These are phyloP conservation scores for Cancer borealis DNA, from an alignment of 2,888 invertebrate species.

Conservation along the genomic window DNA sequence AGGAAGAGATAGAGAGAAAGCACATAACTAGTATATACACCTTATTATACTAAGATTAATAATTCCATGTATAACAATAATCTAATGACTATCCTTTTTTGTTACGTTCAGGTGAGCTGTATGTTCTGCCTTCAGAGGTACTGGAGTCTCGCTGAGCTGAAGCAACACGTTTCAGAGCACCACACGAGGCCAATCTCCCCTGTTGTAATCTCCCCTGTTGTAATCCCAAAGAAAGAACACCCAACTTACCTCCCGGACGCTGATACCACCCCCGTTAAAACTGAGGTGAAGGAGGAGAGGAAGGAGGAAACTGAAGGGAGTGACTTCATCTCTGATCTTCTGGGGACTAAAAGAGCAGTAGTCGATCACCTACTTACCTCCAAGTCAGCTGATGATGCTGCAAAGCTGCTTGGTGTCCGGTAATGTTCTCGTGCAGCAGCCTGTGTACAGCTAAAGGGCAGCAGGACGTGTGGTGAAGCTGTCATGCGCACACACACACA, in stretches of 20 bases:
- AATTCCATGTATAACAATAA: not conserved
- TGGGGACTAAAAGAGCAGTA: slow-evolving; percentile 71
- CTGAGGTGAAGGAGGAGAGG: slow-evolving; percentile 59
- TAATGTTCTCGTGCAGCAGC: slow-evolving; percentile 15
- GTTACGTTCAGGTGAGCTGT: slow-evolving; percentile 74
- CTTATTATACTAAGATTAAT: not conserved
- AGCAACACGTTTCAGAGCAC: slow-evolving; percentile 69
- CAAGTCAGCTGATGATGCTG: slow-evolving; percentile 72
- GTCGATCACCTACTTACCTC: slow-evolving; percentile 72
- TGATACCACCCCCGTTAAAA: not conserved
- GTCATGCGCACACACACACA: slow-evolving; percentile 35
- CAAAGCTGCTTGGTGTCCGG: slow-evolving; percentile 73
- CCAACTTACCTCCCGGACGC: not conserved
- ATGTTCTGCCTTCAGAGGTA: slow-evolving; percentile 76
- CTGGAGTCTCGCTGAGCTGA: slow-evolving; percentile 71
- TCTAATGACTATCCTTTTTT: not conserved
- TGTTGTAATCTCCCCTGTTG: slow-evolving; percentile 39
- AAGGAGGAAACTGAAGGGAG: slow-evolving; percentile 65
- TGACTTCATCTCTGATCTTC: slow-evolving; percentile 74
- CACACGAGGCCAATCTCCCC: slow-evolving; percentile 67
- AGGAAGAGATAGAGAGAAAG: not conserved
- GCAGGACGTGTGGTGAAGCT: not conserved
- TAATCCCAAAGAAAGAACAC: slow-evolving; percentile 47
- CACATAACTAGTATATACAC: not conserved
- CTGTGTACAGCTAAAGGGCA: slow-evolving; percentile 1